Evolutionary conservation across 2,888 invertebrate species (phyloP).

Genomic region (Blastobasis lacticolella): DNA sequence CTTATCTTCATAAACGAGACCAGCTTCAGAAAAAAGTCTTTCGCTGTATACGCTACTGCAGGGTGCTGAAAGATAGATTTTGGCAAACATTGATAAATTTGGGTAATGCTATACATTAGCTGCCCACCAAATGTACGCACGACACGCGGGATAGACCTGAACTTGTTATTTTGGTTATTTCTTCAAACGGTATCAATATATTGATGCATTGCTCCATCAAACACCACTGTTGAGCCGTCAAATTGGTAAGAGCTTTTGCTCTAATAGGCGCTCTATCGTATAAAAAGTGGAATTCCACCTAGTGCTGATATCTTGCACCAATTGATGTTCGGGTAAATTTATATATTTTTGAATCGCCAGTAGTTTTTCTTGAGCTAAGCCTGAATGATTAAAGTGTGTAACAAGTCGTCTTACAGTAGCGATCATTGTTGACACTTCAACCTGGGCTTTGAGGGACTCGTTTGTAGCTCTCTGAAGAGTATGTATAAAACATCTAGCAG

Average conservation of each 20-base stretch:
- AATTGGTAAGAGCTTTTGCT: conserved; percentile 13
- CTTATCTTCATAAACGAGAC: conserved; percentile 15
- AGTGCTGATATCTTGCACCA: conserved; percentile 21
- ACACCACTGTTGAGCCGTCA: conserved; percentile 15
- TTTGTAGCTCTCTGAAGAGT: not conserved
- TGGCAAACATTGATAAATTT: no score
- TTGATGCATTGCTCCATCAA: conserved; percentile 21
- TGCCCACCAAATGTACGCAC: not conserved
- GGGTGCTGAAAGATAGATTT: conserved; percentile 4
- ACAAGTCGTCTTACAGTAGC: conserved; percentile 23
- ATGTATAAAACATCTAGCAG: conserved; percentile 11
- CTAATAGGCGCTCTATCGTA: conserved; percentile 16
- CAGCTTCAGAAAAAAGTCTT: not conserved
- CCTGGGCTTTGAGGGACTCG: conserved; percentile 21
- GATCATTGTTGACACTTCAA: conserved; percentile 19
- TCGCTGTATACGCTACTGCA: conserved; percentile 1
- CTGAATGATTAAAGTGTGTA: conserved; percentile 27
- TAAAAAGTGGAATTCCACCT: conserved; percentile 23
- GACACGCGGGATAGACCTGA: conserved; percentile 20
- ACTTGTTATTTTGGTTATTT: conserved; percentile 23
- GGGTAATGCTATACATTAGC: no score
- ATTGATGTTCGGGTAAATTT: conserved; percentile 20
- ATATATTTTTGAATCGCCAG: conserved; percentile 22
- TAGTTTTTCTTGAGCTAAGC: conserved; percentile 9
- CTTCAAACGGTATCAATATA: conserved; percentile 22